Conservation (phyloP, 2,797 vertebrate species). For the Pangasius krempfi region DNA sequence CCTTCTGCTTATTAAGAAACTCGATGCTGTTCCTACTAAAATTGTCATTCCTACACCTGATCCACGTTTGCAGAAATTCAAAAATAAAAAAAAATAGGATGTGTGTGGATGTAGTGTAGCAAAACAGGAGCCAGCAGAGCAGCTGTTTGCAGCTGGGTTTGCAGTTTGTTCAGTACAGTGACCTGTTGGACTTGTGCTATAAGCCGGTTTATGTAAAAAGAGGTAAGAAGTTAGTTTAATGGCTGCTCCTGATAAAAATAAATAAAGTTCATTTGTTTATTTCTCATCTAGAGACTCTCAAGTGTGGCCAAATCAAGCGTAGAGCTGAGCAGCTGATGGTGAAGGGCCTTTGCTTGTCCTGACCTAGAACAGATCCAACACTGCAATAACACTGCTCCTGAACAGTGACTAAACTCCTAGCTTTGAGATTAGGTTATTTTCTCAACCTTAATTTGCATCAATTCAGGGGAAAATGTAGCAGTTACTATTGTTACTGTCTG, state of each 20-base stretch:
- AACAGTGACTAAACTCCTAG: not conserved
- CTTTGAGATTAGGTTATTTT: not conserved
- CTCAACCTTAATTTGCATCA: not conserved
- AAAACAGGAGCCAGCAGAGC: not conserved
- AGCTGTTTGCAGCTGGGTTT: not conserved
- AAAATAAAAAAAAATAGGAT: not conserved
- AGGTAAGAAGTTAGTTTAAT: not conserved
- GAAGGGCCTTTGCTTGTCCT: not conserved
- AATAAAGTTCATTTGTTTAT: too few relatives aligned
- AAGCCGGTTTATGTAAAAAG: not conserved
- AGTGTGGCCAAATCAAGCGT: not conserved
- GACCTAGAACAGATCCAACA: not conserved
- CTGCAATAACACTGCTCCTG: not conserved
- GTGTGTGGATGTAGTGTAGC: not conserved
- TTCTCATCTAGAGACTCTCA: not conserved
- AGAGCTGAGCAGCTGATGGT: not conserved
- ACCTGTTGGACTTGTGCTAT: not conserved
- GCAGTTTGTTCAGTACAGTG: not conserved
- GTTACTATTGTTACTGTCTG: not conserved
- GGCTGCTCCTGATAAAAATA: not conserved
- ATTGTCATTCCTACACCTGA: not conserved
- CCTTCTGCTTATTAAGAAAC: slow-evolving; percentile 11
- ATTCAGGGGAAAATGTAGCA: not conserved
- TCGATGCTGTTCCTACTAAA: not conserved
- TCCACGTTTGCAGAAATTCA: not conserved